phyloP scores from a whole-genome alignment of 2,888 invertebrate species.

The Sarcophaga variegata region DNA sequence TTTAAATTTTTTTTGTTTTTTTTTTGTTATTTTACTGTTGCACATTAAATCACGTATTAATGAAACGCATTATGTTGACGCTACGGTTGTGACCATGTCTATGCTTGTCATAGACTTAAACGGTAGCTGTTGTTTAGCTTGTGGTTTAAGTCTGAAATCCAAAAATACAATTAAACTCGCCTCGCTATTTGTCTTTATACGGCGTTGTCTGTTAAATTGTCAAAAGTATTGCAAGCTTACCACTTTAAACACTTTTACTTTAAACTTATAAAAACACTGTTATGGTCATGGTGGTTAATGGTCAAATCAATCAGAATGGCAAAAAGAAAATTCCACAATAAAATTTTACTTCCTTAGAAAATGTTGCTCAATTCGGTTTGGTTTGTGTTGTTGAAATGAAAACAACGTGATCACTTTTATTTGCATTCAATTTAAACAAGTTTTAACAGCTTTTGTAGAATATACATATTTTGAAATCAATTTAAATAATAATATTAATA shows the following conservation, averaged over 20 bases:
- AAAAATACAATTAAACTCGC: constrained; percentile 23
- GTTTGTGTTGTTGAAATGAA: not conserved
- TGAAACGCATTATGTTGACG: not conserved
- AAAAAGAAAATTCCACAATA: constrained; percentile 28
- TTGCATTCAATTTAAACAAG: not conserved
- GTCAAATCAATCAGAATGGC: constrained; percentile 15
- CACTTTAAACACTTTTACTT: constrained; percentile 60
- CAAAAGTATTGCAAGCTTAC: constrained; percentile 41
- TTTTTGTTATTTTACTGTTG: constrained; percentile 4
- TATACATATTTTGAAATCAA: no score
- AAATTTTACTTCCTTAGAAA: constrained; percentile 59
- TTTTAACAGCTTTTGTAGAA: no score
- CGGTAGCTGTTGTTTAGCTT: not conserved
- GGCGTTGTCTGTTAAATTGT: constrained; percentile 61
- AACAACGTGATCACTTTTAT: constrained; percentile 57
- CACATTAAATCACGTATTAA: constrained; percentile 64
- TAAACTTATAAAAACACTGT: not conserved
- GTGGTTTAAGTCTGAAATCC: constrained; percentile 29
- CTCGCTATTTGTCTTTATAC: constrained; percentile 26
- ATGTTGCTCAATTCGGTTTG: constrained; percentile 44
- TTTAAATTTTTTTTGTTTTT: not conserved
- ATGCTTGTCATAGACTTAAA: constrained; percentile 2
- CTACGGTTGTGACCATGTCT: constrained; percentile 18
- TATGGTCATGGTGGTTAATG: constrained; percentile 17
- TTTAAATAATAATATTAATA: no score